Evolutionary conservation across 2,888 invertebrate genomes (phyloP).

Genomic region (Ceramica pisi): DNA sequence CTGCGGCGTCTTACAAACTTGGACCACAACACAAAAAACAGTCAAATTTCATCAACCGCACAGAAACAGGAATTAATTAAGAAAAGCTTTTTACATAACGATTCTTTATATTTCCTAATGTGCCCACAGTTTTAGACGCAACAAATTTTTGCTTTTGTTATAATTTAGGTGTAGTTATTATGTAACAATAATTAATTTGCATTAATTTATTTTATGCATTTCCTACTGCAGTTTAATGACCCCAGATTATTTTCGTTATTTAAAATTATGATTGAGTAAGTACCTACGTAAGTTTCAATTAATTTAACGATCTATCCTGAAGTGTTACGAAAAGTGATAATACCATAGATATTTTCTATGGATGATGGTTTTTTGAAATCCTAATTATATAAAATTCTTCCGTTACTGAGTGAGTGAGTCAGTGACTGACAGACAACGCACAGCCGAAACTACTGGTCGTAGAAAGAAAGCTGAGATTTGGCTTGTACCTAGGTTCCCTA

Average conservation of each 20-base stretch:
- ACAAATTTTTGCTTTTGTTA: constrained; percentile 13
- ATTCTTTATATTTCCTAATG: constrained; percentile 24
- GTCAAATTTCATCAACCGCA: constrained; percentile 4
- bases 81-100: constrained; percentile 28
- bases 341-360: too few species aligned
- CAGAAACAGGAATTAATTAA: constrained; percentile 39
- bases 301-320: background rate
- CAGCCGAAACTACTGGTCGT: too few species aligned
- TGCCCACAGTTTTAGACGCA: constrained; percentile 15
- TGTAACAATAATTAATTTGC: constrained; percentile 28
- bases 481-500: too few species aligned
- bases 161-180: too few species aligned
- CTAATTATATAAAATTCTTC: too few species aligned
- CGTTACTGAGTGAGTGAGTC: too few species aligned
- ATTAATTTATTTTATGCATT: background rate
- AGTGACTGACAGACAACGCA: too few species aligned
- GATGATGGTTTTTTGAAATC: too few species aligned
- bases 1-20: background rate
- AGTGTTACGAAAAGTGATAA: background rate
- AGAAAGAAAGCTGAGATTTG: too few species aligned
- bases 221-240: constrained; percentile 5
- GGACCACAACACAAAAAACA: constrained; percentile 12
- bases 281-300: background rate
- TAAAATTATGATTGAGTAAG: too few species aligned
- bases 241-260: background rate